Percentiles rank a stretch among this genome's conserved stretches.
Evolutionary conservation across 2,888 invertebrate species (phyloP).

Genomic region (Leptopterna dolabrata): DNA sequence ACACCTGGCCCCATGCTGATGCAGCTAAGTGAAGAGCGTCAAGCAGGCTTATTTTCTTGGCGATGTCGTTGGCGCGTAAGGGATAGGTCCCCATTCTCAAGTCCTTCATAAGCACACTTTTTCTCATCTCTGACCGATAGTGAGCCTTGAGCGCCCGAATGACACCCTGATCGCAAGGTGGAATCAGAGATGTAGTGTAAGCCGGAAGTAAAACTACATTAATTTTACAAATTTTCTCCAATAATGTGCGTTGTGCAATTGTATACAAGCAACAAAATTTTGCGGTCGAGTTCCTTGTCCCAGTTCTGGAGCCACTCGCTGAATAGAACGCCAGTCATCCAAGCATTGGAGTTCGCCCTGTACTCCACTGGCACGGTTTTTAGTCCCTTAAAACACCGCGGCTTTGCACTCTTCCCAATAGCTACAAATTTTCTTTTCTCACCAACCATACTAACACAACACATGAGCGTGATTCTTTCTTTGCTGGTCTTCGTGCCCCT

Average conservation of each 20-base stretch:
- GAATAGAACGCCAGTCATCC: too few relatives aligned
- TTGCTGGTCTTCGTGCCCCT: conserved; percentile 3
- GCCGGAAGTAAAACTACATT: conserved; percentile 22
- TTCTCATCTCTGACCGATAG: too few relatives aligned
- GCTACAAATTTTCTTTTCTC: conserved; percentile 64
- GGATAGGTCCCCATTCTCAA: too few relatives aligned
- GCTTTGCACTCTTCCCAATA: conserved; percentile 65
- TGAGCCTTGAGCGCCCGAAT: too few relatives aligned
- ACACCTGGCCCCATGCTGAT: too few relatives aligned
- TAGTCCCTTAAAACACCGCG: conserved; percentile 64
- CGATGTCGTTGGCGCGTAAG: too few relatives aligned
- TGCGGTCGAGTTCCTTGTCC: too few relatives aligned
- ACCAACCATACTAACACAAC: conserved; percentile 63
- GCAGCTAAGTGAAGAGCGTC: too few relatives aligned
- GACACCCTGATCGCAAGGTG: too few relatives aligned
- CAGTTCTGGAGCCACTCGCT: too few relatives aligned
- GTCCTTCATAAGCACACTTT: too few relatives aligned
- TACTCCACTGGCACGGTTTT: background rate
- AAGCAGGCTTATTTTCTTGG: too few relatives aligned
- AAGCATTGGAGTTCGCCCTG: background rate
- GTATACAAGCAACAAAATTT: background rate
- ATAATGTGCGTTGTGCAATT: conserved; percentile 27
- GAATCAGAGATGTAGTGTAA: conserved; percentile 38
- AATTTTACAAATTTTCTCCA: conserved; percentile 14
- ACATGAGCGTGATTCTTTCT: background rate